Percentiles rank a stretch among this genome's conserved stretches.
Conservation (phyloP, 2,797 vertebrate species). For the Myoxocephalus aenaeus region DNA sequence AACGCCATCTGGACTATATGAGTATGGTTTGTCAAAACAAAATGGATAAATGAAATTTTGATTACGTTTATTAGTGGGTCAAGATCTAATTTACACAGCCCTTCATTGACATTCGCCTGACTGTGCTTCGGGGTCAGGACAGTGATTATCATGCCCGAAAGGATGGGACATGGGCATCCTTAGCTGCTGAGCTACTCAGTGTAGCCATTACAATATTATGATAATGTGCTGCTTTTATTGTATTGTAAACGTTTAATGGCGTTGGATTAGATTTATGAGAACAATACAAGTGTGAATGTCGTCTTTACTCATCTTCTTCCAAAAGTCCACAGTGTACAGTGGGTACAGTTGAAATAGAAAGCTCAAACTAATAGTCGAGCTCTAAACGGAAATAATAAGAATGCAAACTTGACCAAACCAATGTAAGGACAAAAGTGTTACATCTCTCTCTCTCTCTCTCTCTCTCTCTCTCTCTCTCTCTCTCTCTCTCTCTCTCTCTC, state of each 20-base stretch:
- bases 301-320: slow-evolving; percentile 30
- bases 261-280: slow-evolving; percentile 50
- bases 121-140: slow-evolving; percentile 66
- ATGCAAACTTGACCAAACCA: not conserved
- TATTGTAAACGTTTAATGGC: slow-evolving; percentile 59
- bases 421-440: no score
- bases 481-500: no score
- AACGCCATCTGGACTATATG: slow-evolving; percentile 87
- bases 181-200: slow-evolving; percentile 25
- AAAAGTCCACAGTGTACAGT: no score
- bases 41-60: slow-evolving; percentile 90
- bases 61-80: slow-evolving; percentile 88
- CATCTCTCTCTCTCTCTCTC: no score
- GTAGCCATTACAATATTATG: slow-evolving; percentile 56
- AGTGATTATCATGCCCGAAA: slow-evolving; percentile 64
- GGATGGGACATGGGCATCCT: slow-evolving; percentile 52
- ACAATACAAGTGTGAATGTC: slow-evolving; percentile 20
- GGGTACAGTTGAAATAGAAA: no score
- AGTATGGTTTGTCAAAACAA: slow-evolving; percentile 87
- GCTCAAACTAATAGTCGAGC: no score
- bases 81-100: slow-evolving; percentile 81
- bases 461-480: no score
- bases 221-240: slow-evolving; percentile 58
- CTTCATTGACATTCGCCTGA: slow-evolving; percentile 82
- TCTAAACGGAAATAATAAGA: not conserved